These are phyloP conservation scores for Drosophila melanocephala DNA, from an alignment of 2,888 invertebrate species.

Conservation along the genomic window DNA sequence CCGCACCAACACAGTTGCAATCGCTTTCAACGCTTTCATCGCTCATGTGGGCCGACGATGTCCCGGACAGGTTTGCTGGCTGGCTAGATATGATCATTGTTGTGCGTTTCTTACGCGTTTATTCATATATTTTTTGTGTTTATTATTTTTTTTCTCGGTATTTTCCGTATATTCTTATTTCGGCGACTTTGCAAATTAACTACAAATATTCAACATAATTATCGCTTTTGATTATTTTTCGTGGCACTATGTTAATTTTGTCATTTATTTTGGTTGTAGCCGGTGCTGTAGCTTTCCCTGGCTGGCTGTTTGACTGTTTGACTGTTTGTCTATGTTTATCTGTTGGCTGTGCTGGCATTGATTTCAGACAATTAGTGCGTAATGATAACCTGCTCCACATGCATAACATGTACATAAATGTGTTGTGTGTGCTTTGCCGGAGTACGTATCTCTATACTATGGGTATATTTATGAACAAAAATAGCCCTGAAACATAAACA, in stretches of 20 bases:
- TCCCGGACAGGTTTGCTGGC: slow-evolving; percentile 63
- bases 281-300: slow-evolving; percentile 9
- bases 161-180: slow-evolving; percentile 22
- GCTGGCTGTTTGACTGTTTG: slow-evolving; percentile 12
- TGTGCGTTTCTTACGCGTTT: slow-evolving; percentile 3
- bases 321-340: slow-evolving; percentile 47
- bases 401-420: slow-evolving; percentile 43
- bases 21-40: slow-evolving; percentile 57
- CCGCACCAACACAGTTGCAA: slow-evolving; percentile 57
- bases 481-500: slow-evolving; percentile 60
- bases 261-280: slow-evolving; percentile 52
- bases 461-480: slow-evolving; percentile 46
- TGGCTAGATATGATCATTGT: slow-evolving; percentile 73
- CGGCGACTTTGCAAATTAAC: slow-evolving; percentile 60
- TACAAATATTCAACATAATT: slow-evolving; percentile 70
- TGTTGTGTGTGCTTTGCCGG: slow-evolving; percentile 3
- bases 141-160: slow-evolving; percentile 4
- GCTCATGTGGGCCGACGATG: slow-evolving; percentile 52
- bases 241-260: slow-evolving; percentile 70
- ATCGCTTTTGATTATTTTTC: slow-evolving; percentile 68
- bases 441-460: slow-evolving; percentile 7
- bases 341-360: slow-evolving; percentile 63
- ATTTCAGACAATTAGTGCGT: slow-evolving; percentile 77
- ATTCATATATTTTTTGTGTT: neutral
- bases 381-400: slow-evolving; percentile 77